These are phyloP conservation scores for Notothenia coriiceps DNA, from an alignment of 2,113 vertebrate species.

Conservation along the genomic window DNA sequence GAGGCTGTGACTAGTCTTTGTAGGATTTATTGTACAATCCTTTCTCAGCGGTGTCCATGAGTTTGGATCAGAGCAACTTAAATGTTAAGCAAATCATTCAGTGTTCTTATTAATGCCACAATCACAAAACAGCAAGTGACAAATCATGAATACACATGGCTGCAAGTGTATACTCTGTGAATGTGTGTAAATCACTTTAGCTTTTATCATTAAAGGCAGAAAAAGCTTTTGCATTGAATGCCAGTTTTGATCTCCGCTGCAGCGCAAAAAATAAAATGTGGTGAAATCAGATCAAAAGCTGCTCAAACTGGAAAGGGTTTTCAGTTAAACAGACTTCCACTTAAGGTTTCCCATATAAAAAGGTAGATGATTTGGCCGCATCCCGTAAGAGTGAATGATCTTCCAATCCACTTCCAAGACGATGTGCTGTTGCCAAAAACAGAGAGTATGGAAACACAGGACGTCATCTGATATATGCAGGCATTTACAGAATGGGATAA, in stretches of 20 bases:
- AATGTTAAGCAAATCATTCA: neutral
- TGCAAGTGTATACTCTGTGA: neutral
- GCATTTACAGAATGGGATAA: conserved; percentile 44
- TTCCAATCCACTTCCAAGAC: neutral
- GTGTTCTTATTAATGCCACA: neutral
- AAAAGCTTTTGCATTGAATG: neutral
- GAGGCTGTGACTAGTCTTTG: neutral
- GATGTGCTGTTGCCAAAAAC: conserved; percentile 33
- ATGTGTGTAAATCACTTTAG: conserved; percentile 1
- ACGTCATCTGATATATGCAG: conserved; percentile 25
- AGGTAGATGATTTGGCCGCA: conserved; percentile 1
- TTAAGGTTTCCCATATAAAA: conserved; percentile 11
- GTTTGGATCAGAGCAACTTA: neutral
- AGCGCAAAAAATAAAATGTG: neutral
- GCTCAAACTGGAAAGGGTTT: conserved; percentile 33
- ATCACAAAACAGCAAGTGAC: neutral
- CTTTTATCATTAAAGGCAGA: conserved; percentile 28
- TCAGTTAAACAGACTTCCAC: conserved; percentile 22
- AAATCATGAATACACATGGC: neutral
- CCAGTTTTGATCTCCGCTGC: neutral
- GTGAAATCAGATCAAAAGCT: conserved; percentile 28
- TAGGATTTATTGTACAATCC: neutral
- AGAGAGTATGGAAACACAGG: conserved; percentile 5
- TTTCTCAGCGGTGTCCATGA: neutral
- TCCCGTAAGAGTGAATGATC: conserved; percentile 7